phyloP scores from a whole-genome alignment of 2,113 vertebrate genomes.

The Lasiurus borealis region DNA sequence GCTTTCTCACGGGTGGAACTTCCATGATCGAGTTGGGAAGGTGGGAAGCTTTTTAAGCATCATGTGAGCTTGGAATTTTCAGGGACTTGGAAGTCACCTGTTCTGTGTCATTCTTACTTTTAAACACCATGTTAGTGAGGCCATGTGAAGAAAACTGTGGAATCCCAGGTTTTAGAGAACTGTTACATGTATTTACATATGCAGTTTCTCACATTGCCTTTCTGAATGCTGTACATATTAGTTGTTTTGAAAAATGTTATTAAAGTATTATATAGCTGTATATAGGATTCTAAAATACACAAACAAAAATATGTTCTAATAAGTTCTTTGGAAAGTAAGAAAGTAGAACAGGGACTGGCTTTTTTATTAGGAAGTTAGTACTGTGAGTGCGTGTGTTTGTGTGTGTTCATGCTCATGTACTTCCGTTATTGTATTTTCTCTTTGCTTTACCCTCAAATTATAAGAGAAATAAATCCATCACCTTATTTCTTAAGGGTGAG shows the following conservation, averaged over 20 bases:
- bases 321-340: not conserved
- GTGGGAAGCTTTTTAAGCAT: constrained; percentile 12
- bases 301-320: not conserved
- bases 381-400: not conserved
- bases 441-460: not conserved
- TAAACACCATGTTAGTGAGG: not conserved
- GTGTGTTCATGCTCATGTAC: not conserved
- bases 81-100: not conserved
- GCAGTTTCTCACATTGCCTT: not conserved
- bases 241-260: not conserved
- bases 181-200: not conserved
- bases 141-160: not conserved
- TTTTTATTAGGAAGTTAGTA: not conserved
- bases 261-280: not conserved
- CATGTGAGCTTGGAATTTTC: constrained; percentile 1
- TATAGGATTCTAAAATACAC: not conserved
- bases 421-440: not conserved
- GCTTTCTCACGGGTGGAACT: constrained; percentile 36
- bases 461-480: not conserved
- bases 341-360: not conserved
- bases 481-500: not conserved
- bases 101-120: not conserved
- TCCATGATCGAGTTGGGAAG: constrained; percentile 47
- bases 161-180: not conserved
- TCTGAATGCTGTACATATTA: not conserved